phyloP scores from a whole-genome alignment of 2,113 vertebrate genomes.

The Cinclus mexicanus region DNA sequence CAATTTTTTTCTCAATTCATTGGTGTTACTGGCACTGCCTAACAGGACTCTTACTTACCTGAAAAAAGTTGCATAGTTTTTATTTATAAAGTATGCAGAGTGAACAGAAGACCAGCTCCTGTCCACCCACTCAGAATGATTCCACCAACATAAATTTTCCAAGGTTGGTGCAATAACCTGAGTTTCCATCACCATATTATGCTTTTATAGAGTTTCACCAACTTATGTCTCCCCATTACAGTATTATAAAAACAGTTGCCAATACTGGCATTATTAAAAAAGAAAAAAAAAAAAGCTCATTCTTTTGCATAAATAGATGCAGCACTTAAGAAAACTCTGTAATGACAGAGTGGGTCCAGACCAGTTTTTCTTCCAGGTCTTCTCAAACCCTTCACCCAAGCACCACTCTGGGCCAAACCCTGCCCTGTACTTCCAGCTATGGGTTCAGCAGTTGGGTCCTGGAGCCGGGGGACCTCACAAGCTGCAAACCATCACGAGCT shows the following conservation, averaged over 20 bases:
- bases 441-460: background rate
- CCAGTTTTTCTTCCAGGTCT: background rate
- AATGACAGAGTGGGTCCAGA: background rate
- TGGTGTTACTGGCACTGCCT: background rate
- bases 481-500: constrained; percentile 78
- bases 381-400: background rate
- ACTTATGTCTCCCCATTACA: background rate
- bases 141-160: background rate
- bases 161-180: background rate
- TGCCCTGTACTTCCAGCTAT: background rate
- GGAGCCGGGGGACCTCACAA: constrained; percentile 42
- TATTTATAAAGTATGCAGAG: background rate
- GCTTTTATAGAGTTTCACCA: background rate
- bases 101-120: background rate
- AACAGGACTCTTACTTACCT: background rate
- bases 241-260: background rate
- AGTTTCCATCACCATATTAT: background rate
- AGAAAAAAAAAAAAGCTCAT: background rate
- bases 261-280: background rate
- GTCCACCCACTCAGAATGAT: background rate
- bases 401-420: rapidly evolving
- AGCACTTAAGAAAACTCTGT: background rate
- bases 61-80: background rate
- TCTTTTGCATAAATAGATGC: background rate
- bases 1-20: background rate